Base-by-base conservation (phyloP, 2,797 vertebrate genomes). In the Clarias pachynema region DNA sequence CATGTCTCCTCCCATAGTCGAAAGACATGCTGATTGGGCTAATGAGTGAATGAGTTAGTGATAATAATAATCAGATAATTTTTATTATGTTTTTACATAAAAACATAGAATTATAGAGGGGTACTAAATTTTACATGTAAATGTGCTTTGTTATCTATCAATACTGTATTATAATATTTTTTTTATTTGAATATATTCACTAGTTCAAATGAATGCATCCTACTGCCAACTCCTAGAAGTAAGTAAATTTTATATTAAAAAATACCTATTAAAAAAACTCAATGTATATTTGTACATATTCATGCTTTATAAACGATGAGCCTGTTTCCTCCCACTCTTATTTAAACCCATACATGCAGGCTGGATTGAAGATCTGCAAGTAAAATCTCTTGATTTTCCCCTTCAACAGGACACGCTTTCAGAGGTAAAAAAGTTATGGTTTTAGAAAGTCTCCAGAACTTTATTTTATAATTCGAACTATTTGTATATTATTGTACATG, bases 331-430 rank as follows among this genome's bases (percentile, higher is more conserved):
- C 6, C 4, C 24, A 40, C 2, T 44, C 1, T 14, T 72, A n/a
- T 74, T 49, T 56, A 1, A 74, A 29, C 2, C 1, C 6, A 73
- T 53, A 53, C 6, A 72, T 44, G 14, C 12, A 73, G 40, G 4
- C 37, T 73, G 70, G 40, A 73, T 49, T n/a, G 70, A 73, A 73
- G 40, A 49, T 1, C 24, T 73, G 70, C 40, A 73, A n/a, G 70
- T 18, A 73, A 73, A 73, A 53, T 49, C 70, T 73, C 24, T n/a
- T 16, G 40, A 73, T 1, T 53, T 73, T 5, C 40, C 2, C 0
- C 44, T 73, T 7, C 34, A 70, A 18, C 68, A 70, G 68, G 34
- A 70, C 37, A 49, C 24, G 16, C 24, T 78, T 10, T 59, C 74
- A 37, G 29, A 78, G 74, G 74, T 78, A 60, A 53, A 14, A 14